Evolutionary conservation across 2,797 vertebrate species (phyloP), one percentile per base, ranked within the genome.

Genomic region (Phataginus tricuspis): DNA sequence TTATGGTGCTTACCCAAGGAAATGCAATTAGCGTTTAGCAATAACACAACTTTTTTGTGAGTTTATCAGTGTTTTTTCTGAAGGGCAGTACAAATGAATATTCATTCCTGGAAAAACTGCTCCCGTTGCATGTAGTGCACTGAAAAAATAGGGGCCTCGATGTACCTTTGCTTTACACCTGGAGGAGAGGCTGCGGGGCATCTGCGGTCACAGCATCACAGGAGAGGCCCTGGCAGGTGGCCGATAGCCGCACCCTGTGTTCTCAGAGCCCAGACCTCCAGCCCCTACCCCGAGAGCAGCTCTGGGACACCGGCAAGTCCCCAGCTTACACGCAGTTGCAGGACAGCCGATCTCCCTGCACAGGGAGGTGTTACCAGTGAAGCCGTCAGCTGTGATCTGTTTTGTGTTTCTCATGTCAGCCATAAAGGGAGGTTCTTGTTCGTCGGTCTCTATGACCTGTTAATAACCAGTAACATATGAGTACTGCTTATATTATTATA

Each of bases 1-100:
- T 96, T 96, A 93, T 96, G 83, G 89, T 77, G 89, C 93, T 96
- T 96, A 96, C 84, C 88, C 79, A 85, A 96, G 83, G 93, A 97
- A 96, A 93, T 91, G 84, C 91, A 97, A 88, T 97, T 92, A 96
- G 77, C 1, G 0, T 61, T 95, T 85, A 90, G 63, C 57, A 90
- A 61, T 85, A 96, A 57, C 25, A 90, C 72, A 91, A 77, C 84
- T 86, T 94, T 53, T 86, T 29, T 4, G 7, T 86, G 86, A 94
- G 25, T 96, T 94, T 90, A 80, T 96, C 79, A 93, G 95, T 88
- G 63, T 61, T 55, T 95, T 90, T 27, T 66, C 31, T 15, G 59
- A 74, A 57, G 74, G 53, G 23, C 77, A 34, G 51, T 72, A 71
- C 59, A 69, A 93, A 31, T 72, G 37, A 79, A 64, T 84, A 77